Evolutionary conservation across 1,140 invertebrate species (phyloP).

Genomic region (Zaprionus gabonicus): DNA sequence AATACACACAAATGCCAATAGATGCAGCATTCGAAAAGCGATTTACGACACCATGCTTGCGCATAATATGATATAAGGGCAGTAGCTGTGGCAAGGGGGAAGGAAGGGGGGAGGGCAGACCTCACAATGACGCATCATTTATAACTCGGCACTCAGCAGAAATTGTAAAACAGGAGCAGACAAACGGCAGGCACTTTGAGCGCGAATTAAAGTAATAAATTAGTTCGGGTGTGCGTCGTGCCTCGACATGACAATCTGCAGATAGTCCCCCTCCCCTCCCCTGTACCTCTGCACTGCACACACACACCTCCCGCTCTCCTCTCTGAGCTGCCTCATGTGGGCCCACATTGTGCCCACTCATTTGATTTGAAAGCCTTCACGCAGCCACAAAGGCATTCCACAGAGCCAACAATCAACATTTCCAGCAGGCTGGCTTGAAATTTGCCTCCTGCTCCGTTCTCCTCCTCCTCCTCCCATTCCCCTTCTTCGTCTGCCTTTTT

Average conservation of each 20-base stretch:
- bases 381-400: constrained; percentile 57
- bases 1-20: constrained; percentile 47
- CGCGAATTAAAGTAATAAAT: constrained; percentile 75
- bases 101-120: not conserved
- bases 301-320: not conserved
- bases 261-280: not conserved
- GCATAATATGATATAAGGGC: constrained; percentile 61
- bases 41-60: constrained; percentile 67
- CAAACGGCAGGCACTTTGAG: constrained; percentile 68
- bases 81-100: not conserved
- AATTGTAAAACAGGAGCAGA: constrained; percentile 68
- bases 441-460: constrained; percentile 21
- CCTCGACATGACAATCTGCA: constrained; percentile 39
- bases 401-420: constrained; percentile 47
- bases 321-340: constrained; percentile 21
- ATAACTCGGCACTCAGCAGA: constrained; percentile 68
- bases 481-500: constrained; percentile 49
- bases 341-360: constrained; percentile 61
- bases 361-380: constrained; percentile 67
- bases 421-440: constrained; percentile 50
- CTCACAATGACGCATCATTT: constrained; percentile 67
- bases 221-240: constrained; percentile 54
- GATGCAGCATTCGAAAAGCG: constrained; percentile 61
- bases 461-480: not conserved
- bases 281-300: not conserved